phyloP scores from a whole-genome alignment of 2,113 vertebrate species.

The Orientallactaga bullata region DNA sequence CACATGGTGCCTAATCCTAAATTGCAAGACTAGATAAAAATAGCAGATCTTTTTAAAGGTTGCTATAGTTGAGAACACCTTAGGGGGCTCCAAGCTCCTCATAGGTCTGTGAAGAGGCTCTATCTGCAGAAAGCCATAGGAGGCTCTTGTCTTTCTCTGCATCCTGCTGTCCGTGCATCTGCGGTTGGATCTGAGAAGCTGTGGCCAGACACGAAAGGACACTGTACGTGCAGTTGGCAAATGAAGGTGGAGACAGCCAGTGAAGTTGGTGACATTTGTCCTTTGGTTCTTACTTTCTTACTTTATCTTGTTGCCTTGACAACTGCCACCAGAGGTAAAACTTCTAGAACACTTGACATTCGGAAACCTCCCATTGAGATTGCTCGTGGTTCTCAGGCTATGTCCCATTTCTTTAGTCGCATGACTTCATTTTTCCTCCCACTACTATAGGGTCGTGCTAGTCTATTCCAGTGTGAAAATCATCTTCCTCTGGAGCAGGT shows the following conservation, averaged over 20 bases:
- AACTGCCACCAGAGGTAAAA: conserved; percentile 4
- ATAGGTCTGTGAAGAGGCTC: not conserved
- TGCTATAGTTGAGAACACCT: not conserved
- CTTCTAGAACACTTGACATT: not conserved
- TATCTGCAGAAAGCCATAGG: not conserved
- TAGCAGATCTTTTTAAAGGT: not conserved
- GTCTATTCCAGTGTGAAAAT: not conserved
- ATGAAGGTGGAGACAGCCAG: not conserved
- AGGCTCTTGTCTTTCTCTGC: not conserved
- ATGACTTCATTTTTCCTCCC: not conserved
- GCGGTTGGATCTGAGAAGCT: not conserved
- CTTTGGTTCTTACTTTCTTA: conserved; percentile 31
- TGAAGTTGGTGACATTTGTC: conserved; percentile 16
- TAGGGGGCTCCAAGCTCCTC: not conserved
- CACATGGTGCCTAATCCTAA: not conserved
- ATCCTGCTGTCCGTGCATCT: not conserved
- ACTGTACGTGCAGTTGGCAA: not conserved
- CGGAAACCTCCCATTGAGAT: not conserved
- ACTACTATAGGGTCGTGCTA: no score
- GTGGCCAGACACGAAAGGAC: not conserved
- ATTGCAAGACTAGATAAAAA: not conserved
- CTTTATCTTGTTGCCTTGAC: conserved; percentile 67
- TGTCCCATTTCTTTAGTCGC: not conserved
- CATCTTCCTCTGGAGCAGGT: not conserved
- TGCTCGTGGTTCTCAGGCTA: not conserved